phyloP scores from a whole-genome alignment of 2,113 vertebrate species.

The Cochlearius cochlearius region DNA sequence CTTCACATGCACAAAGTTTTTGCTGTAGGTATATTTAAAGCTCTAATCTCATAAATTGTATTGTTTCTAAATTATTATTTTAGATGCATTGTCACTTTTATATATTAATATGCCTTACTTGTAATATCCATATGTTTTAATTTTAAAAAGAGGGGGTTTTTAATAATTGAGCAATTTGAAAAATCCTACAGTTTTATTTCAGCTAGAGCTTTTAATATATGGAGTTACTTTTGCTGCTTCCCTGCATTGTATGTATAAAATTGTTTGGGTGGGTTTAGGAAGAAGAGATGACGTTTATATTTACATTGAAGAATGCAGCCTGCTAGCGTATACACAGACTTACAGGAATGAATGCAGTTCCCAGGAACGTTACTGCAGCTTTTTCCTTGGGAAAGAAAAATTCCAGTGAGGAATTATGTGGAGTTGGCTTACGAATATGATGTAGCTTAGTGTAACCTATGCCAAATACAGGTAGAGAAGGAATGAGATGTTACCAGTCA shows the following conservation, averaged over 20 bases:
- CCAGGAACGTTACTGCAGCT: not conserved
- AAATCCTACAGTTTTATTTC: rapidly evolving
- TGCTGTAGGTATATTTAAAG: not conserved
- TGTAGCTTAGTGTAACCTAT: not conserved
- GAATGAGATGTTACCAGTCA: not conserved
- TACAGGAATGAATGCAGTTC: not conserved
- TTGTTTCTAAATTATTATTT: not conserved
- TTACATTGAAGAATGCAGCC: not conserved
- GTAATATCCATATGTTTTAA: not conserved
- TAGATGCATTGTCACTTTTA: not conserved
- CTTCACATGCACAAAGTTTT: not conserved
- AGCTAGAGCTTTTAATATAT: not conserved
- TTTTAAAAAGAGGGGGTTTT: not conserved
- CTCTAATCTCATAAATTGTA: not conserved
- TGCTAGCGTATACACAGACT: not conserved
- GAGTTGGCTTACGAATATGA: not conserved
- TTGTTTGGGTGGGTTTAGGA: not conserved
- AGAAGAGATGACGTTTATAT: not conserved
- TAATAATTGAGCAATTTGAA: not conserved
- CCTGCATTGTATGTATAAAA: not conserved
- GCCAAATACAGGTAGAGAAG: not conserved
- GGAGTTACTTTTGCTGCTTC: not conserved
- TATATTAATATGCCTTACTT: not conserved
- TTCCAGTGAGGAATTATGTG: not conserved
- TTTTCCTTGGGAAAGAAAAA: not conserved